phyloP scores from a whole-genome alignment of 2,113 vertebrate species.

The Nothocercus nigrocapillus region DNA sequence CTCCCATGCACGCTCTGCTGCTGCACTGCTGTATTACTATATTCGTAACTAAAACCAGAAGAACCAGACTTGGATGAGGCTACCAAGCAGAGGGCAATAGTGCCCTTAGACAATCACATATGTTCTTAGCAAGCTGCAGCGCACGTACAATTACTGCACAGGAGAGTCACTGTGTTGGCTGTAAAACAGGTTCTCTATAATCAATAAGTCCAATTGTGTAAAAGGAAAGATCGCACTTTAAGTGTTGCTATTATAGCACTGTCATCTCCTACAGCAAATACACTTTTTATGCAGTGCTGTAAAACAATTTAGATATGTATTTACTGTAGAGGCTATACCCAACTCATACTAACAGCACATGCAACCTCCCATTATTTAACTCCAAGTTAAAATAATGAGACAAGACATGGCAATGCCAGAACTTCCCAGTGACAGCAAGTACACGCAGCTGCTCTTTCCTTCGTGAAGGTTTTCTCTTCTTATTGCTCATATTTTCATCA shows the following conservation, averaged over 20 bases:
- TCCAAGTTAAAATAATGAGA: neutral
- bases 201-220: conserved; percentile 21
- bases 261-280: neutral
- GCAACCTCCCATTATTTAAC: conserved; percentile 1
- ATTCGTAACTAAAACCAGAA: conserved; percentile 73
- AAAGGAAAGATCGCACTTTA: conserved; percentile 25
- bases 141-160: conserved; percentile 23
- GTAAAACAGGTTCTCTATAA: conserved; percentile 16
- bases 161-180: conserved; percentile 28
- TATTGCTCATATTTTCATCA: neutral
- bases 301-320: neutral
- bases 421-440: neutral
- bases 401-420: neutral
- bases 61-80: conserved; percentile 60
- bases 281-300: neutral
- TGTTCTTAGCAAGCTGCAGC: conserved; percentile 60
- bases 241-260: conserved; percentile 11
- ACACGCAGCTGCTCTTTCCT: neutral
- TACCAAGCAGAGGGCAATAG: conserved; percentile 66
- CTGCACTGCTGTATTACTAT: conserved; percentile 60
- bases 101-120: conserved; percentile 42
- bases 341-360: neutral
- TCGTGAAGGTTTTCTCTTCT: neutral
- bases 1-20: conserved; percentile 1
- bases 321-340: neutral